phyloP scores from a whole-genome alignment of 1,140 invertebrate genomes.

The Gryon sp. region DNA sequence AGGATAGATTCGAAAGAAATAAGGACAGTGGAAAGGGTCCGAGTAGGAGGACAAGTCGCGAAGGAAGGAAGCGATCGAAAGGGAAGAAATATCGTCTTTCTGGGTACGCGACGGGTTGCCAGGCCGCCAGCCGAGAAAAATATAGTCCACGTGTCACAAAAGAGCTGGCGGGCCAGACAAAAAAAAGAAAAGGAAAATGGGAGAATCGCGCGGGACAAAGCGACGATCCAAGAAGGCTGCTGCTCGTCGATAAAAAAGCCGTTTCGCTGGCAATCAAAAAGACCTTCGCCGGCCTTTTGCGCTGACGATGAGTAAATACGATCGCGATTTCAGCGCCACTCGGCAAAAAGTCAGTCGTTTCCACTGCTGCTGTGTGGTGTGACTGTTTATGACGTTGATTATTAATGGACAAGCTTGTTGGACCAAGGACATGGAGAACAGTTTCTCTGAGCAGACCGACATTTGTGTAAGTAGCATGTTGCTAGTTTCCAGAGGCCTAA shows the following conservation, averaged over 20 bases:
- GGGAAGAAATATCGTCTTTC: constrained; percentile 57
- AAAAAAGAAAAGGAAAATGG: too few relatives aligned
- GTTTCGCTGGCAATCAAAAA: constrained; percentile 42
- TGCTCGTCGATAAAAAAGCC: constrained; percentile 40
- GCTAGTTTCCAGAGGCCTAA: constrained; percentile 3
- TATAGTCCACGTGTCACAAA: constrained; percentile 41
- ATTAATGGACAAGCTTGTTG: constrained; percentile 48
- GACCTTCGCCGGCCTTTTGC: constrained; percentile 21
- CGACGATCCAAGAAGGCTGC: constrained; percentile 17
- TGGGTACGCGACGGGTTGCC: constrained; percentile 51
- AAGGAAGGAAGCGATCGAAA: constrained; percentile 60
- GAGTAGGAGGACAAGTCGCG: constrained; percentile 5
- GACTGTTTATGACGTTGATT: constrained; percentile 44
- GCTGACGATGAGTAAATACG: constrained; percentile 60
- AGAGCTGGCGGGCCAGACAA: constrained; percentile 23
- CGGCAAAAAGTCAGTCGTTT: constrained; percentile 31
- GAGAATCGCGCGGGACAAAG: constrained; percentile 39
- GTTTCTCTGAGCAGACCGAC: not conserved
- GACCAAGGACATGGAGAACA: constrained; percentile 22
- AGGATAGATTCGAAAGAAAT: constrained; percentile 46
- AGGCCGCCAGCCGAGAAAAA: constrained; percentile 43
- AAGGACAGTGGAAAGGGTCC: not conserved
- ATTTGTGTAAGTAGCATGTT: constrained; percentile 23
- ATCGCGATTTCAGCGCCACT: constrained; percentile 36
- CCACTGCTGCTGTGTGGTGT: not conserved